These are phyloP conservation scores for Sminthurides aquaticus DNA, from an alignment of 2,888 invertebrate species.

Conservation along the genomic window DNA sequence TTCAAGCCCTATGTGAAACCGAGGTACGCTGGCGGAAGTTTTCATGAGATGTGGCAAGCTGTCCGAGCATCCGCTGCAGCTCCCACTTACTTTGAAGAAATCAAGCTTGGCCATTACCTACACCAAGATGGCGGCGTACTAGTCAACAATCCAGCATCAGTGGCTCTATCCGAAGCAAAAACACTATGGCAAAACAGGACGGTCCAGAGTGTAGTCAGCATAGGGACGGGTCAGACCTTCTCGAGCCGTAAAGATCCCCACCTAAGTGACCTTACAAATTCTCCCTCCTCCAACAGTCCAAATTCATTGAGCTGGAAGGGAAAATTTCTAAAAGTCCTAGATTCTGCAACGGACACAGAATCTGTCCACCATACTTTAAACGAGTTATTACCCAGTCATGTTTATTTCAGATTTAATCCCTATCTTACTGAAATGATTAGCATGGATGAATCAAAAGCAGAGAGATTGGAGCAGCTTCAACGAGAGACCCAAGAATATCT, in stretches of 20 bases:
- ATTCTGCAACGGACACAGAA: slow-evolving; percentile 81
- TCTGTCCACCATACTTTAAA: slow-evolving; percentile 47
- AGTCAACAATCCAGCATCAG: slow-evolving; percentile 77
- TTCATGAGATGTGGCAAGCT: slow-evolving; percentile 70
- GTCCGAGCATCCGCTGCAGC: slow-evolving; percentile 84
- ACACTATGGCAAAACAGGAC: slow-evolving; percentile 69
- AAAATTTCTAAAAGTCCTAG: slow-evolving; percentile 71
- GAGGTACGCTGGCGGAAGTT: slow-evolving; percentile 63
- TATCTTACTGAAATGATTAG: slow-evolving; percentile 69
- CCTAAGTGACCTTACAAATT: slow-evolving; percentile 16
- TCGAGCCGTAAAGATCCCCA: slow-evolving; percentile 28
- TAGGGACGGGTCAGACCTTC: slow-evolving; percentile 58
- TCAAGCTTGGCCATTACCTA: slow-evolving; percentile 59
- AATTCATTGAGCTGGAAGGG: slow-evolving; percentile 59
- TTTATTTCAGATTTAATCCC: slow-evolving; percentile 81
- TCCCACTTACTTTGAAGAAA: slow-evolving; percentile 83
- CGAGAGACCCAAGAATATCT: slow-evolving; percentile 38
- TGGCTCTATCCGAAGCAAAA: slow-evolving; percentile 79
- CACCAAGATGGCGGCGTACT: slow-evolving; percentile 78
- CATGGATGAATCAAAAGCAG: slow-evolving; percentile 71
- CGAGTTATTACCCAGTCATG: slow-evolving; percentile 63
- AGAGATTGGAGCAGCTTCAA: slow-evolving; percentile 56
- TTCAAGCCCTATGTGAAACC: slow-evolving; percentile 62
- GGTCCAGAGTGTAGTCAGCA: slow-evolving; percentile 70
- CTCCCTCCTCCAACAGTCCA: slow-evolving; percentile 11